Evolutionary conservation across 2,888 invertebrate genomes (phyloP).

Genomic region (Galeopsomyia nigrocyanea): DNA sequence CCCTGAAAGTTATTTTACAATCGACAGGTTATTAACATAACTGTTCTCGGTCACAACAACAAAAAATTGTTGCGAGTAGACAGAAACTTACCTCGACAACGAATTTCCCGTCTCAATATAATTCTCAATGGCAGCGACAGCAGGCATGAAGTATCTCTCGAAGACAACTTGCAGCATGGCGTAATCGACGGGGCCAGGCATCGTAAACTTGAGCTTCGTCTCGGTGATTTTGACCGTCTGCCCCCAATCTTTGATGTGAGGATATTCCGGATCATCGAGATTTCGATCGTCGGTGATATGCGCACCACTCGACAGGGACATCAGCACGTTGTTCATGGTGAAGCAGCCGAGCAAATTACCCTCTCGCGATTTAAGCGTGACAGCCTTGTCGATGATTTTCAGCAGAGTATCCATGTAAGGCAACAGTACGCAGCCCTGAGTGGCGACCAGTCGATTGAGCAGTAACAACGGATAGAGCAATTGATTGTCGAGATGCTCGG

Average conservation of each 20-base stretch:
- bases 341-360: slow-evolving; percentile 73
- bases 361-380: slow-evolving; percentile 78
- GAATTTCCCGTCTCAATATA: slow-evolving; percentile 63
- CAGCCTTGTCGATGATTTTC: slow-evolving; percentile 78
- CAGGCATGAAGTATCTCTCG: slow-evolving; percentile 76
- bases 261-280: slow-evolving; percentile 76
- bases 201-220: slow-evolving; percentile 82
- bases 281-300: slow-evolving; percentile 73
- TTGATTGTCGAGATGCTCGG: slow-evolving; percentile 84
- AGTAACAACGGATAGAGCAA: slow-evolving; percentile 83
- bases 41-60: background rate
- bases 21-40: no score
- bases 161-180: slow-evolving; percentile 76
- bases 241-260: slow-evolving; percentile 88
- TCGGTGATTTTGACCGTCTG: slow-evolving; percentile 76
- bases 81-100: slow-evolving; percentile 21
- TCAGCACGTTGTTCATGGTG: slow-evolving; percentile 74
- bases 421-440: slow-evolving; percentile 75
- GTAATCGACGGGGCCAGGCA: slow-evolving; percentile 80
- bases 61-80: background rate
- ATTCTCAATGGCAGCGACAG: slow-evolving; percentile 73
- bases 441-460: slow-evolving; percentile 79
- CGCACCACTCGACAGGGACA: slow-evolving; percentile 75
- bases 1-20: slow-evolving; percentile 68
- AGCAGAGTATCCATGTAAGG: slow-evolving; percentile 77